A percentile compares a stretch with the other conserved stretches of the same genome.
These are phyloP conservation scores for Dinomys branickii DNA, from an alignment of 2,113 vertebrate genomes.

Conservation along the genomic window DNA sequence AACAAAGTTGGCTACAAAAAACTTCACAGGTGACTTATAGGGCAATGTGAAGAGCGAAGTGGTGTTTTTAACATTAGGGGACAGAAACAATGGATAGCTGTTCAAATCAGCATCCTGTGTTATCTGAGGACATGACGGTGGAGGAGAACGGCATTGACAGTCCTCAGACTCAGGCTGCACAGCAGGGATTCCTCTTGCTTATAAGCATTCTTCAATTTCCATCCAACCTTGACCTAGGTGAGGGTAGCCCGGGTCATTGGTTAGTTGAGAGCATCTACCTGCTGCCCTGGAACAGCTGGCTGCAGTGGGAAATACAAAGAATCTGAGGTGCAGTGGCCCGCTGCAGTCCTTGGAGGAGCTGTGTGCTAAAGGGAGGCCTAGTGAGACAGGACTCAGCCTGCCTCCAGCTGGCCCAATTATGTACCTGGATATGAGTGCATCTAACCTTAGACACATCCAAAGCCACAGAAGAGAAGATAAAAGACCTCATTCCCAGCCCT, in stretches of 20 bases:
- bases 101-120: not conserved
- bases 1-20: not conserved
- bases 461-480: not conserved
- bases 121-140: not conserved
- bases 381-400: not conserved
- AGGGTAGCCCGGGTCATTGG: not conserved
- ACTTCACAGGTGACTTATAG: not conserved
- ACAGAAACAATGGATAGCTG: not conserved
- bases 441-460: not conserved
- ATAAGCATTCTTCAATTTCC: not conserved
- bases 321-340: no score
- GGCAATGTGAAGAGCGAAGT: not conserved
- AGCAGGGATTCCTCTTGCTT: not conserved
- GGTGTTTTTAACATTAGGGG: not conserved
- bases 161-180: not conserved
- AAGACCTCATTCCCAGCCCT: not conserved
- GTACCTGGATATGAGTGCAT: not conserved
- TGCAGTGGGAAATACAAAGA: accelerated
- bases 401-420: not conserved
- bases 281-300: not conserved
- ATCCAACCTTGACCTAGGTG: not conserved
- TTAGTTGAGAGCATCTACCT: not conserved
- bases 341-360: not conserved
- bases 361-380: not conserved
- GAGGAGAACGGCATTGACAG: not conserved